Evolutionary conservation across 2,113 vertebrate genomes (phyloP).

Genomic region (Paratilapia polleni): DNA sequence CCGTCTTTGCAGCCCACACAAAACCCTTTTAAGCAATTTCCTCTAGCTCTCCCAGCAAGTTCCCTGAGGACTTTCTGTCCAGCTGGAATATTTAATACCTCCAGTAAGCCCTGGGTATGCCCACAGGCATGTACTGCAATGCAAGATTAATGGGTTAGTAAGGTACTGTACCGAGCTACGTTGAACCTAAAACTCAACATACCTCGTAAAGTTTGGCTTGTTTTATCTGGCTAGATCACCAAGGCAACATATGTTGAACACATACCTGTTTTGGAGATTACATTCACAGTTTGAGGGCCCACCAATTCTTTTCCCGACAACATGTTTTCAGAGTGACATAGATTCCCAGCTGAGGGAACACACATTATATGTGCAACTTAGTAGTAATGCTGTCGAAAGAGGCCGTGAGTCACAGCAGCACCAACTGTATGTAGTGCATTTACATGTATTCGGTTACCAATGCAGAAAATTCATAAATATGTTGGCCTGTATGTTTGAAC

Average conservation of each 20-base stretch:
- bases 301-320: neutral
- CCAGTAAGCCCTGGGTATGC: neutral
- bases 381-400: neutral
- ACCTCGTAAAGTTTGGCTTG: neutral
- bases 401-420: neutral
- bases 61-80: neutral
- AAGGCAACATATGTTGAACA: neutral
- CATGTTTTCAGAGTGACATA: neutral
- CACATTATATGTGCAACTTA: neutral
- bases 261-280: neutral
- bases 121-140: neutral
- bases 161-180: neutral
- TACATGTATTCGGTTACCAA: neutral
- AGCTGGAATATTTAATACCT: neutral
- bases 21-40: conserved; percentile 14
- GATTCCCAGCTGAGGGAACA: neutral
- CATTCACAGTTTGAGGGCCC: neutral
- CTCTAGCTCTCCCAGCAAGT: neutral
- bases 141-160: neutral
- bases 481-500: too few relatives aligned
- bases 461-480: neutral
- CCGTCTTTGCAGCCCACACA: neutral
- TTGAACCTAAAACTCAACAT: neutral
- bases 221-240: neutral
- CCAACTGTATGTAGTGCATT: too few relatives aligned